Conservation (phyloP, 2,888 invertebrate species). For the Mactromeris polynyma region DNA sequence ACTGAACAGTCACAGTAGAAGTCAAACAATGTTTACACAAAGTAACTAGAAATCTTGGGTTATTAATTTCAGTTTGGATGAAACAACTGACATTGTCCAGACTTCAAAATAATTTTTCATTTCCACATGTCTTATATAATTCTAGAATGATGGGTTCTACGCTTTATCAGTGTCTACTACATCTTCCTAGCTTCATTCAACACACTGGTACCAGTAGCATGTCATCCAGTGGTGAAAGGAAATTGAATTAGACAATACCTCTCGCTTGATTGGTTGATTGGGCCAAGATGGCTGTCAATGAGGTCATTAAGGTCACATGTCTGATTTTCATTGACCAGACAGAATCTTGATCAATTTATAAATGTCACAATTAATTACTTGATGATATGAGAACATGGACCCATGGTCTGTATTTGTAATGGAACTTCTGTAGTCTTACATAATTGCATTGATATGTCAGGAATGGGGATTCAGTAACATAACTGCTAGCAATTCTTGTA, state of each 20-base stretch:
- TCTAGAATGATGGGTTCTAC: constrained; percentile 9
- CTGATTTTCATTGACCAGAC: constrained; percentile 43
- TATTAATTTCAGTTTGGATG: constrained; percentile 60
- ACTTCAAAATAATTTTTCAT: constrained; percentile 62
- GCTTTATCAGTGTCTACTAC: constrained; percentile 41
- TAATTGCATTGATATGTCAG: neutral
- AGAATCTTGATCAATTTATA: constrained; percentile 60
- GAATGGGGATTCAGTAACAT: neutral
- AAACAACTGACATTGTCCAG: constrained; percentile 52
- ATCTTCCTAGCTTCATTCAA: neutral
- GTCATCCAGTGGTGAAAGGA: constrained; percentile 29
- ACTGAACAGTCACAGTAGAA: neutral
- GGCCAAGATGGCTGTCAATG: constrained; percentile 52
- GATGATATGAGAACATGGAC: constrained; percentile 52
- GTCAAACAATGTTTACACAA: constrained; percentile 31
- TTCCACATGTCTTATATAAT: constrained; percentile 54
- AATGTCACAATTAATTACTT: constrained; percentile 63
- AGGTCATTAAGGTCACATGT: constrained; percentile 43
- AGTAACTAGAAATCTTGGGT: constrained; percentile 15
- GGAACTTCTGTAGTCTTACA: constrained; percentile 6
- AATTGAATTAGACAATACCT: constrained; percentile 60
- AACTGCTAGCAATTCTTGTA: neutral
- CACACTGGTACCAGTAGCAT: constrained; percentile 27
- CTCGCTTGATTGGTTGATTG: constrained; percentile 51
- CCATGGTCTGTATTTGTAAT: neutral